Base-by-base conservation (phyloP, 2,888 invertebrate species). In the Bruchidius siliquastri region DNA sequence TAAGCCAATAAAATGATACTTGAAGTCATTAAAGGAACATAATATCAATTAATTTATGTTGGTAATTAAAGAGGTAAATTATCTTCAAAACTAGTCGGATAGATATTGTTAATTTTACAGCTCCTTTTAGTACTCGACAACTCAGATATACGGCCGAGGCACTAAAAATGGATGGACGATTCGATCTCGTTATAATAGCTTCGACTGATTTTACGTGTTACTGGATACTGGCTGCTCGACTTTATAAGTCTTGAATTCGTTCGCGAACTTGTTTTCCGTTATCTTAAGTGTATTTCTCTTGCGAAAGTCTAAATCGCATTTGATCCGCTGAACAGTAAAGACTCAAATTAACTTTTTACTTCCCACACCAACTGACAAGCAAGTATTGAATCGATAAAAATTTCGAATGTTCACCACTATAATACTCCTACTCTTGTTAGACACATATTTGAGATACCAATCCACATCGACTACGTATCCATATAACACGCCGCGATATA, bases 1-100 rank as follows among this genome's bases (percentile, higher is more conserved):
- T 68, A 68, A 68, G 68, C 22, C 68, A 68, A 68, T 68, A 68
- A 68, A 68, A 68, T 68, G 20, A 20, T 68, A 68, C 68, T 68
- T 68, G 20, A 68, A n/a, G 21, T 68, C 68, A 20, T 68, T 68
- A 68, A 22, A 68, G 68, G 68, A 21, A 49, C 20, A 68, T 68
- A 68, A 22, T 22, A 21, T 8, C 68, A 68, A 68, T 68, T 68
- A 68, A 68, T 68, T 68, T 68, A 68, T 68, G 68, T 21, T 10
- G 22, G 68, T 21, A 68, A 68, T 68, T 22, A 68, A 68, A 13
- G 22, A 21, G 68, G 68, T 22, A 68, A 68, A 68, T 68, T 68
- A 68, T 49, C 49, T 49, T 49, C 13, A 13, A 49, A 49, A 49
- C 49, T 49, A 49, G 8, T 13, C 49, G 49, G 49, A 49, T 13